Percentiles rank a stretch among this genome's conserved stretches.
Conservation (phyloP, 2,113 vertebrate species). For the Scomber colias region DNA sequence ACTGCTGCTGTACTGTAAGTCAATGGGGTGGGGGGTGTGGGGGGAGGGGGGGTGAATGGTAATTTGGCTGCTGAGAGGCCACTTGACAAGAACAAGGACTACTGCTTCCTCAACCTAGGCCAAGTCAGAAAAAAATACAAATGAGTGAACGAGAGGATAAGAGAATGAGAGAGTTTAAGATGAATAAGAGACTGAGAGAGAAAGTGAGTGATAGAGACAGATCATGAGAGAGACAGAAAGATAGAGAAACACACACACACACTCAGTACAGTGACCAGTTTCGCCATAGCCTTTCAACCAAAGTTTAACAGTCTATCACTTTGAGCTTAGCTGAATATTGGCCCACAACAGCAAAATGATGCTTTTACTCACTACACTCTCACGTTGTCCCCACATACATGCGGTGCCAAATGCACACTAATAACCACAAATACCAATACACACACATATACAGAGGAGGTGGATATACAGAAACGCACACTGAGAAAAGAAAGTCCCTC, state of each 20-base stretch:
- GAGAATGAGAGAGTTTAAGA: slow-evolving; percentile 35
- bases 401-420: not conserved
- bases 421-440: slow-evolving; percentile 19
- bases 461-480: slow-evolving; percentile 17
- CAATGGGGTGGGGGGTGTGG: slow-evolving; percentile 17
- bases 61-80: slow-evolving; percentile 52
- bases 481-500: slow-evolving; percentile 34
- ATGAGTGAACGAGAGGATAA: slow-evolving; percentile 8
- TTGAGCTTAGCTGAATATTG: slow-evolving; percentile 30
- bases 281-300: slow-evolving; percentile 33
- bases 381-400: slow-evolving; percentile 1
- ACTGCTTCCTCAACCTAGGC: slow-evolving; percentile 48
- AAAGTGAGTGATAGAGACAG: slow-evolving; percentile 17
- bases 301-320: slow-evolving; percentile 54
- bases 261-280: slow-evolving; percentile 22
- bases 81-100: slow-evolving; percentile 66
- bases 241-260: slow-evolving; percentile 19
- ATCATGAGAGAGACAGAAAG: slow-evolving; percentile 11
- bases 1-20: slow-evolving; percentile 55
- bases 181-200: slow-evolving; percentile 32
- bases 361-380: slow-evolving; percentile 23
- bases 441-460: not conserved
- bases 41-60: slow-evolving; percentile 1
- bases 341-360: slow-evolving; percentile 29
- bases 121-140: slow-evolving; percentile 14